Percentiles rank a stretch among this genome's conserved stretches.
Evolutionary conservation across 2,113 vertebrate genomes (phyloP).

Genomic region (Muntiacus reevesi): DNA sequence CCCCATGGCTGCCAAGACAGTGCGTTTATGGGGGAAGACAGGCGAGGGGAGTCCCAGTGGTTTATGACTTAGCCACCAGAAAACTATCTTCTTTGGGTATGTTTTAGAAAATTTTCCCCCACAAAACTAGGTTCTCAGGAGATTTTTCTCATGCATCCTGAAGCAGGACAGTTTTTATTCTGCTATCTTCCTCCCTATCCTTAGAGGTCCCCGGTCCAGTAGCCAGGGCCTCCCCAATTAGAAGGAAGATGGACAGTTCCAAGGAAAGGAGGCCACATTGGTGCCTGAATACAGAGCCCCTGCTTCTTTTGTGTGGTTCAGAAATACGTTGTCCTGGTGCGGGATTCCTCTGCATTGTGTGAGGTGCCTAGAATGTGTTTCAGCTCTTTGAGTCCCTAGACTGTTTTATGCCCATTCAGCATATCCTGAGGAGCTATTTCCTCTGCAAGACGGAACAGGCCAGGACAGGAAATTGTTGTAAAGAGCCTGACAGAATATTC

Average conservation of each 20-base stretch:
- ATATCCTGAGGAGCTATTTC: conserved; percentile 64
- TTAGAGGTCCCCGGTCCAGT: not conserved
- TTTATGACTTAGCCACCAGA: not conserved
- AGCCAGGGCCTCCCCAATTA: not conserved
- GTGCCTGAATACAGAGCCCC: not conserved
- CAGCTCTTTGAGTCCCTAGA: conserved; percentile 42
- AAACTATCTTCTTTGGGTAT: not conserved
- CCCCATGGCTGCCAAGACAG: not conserved
- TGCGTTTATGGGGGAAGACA: not conserved
- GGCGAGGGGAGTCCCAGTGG: not conserved
- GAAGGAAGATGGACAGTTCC: not conserved
- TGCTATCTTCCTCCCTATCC: not conserved
- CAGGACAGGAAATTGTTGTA: conserved; percentile 65
- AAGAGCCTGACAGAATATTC: conserved; percentile 43
- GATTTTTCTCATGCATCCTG: not conserved
- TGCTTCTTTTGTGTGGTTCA: not conserved
- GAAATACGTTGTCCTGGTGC: conserved; percentile 28
- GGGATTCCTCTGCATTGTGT: conserved; percentile 35
- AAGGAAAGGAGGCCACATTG: accelerated
- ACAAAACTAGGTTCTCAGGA: not conserved
- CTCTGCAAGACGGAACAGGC: conserved; percentile 76
- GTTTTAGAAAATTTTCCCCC: not conserved
- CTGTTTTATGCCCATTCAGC: conserved; percentile 52
- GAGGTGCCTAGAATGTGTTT: not conserved
- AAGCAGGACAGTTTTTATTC: not conserved